A percentile compares a stretch with the other conserved stretches of the same genome.
These are phyloP conservation scores for Leptopilina syphax DNA, from an alignment of 2,888 invertebrate genomes.

Conservation along the genomic window DNA sequence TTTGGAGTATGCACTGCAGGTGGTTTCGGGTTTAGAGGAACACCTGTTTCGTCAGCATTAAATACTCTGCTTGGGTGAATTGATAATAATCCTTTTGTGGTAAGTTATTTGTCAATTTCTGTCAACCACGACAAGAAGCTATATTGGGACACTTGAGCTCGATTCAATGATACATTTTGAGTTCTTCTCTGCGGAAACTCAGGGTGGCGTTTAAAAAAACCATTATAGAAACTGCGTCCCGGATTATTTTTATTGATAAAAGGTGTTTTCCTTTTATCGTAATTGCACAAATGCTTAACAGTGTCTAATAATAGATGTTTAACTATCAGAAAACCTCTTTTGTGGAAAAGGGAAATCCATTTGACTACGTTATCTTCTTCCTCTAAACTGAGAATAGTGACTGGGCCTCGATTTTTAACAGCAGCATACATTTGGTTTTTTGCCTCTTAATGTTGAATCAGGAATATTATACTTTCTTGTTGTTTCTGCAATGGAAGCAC, in stretches of 20 bases:
- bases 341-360: slow-evolving; percentile 42
- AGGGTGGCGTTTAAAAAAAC: slow-evolving; percentile 60
- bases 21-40: slow-evolving; percentile 59
- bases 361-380: slow-evolving; percentile 43
- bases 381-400: slow-evolving; percentile 37
- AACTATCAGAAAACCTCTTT: slow-evolving; percentile 46
- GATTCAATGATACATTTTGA: slow-evolving; percentile 57
- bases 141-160: slow-evolving; percentile 61
- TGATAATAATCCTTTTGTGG: slow-evolving; percentile 52
- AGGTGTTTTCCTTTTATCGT: slow-evolving; percentile 40
- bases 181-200: slow-evolving; percentile 56
- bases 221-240: slow-evolving; percentile 60
- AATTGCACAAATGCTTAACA: slow-evolving; percentile 24
- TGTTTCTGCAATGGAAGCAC: slow-evolving; percentile 41
- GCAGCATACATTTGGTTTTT: background rate
- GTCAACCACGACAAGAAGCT: slow-evolving; percentile 59
- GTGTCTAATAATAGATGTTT: slow-evolving; percentile 39
- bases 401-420: slow-evolving; percentile 34
- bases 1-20: slow-evolving; percentile 59
- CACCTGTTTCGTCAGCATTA: slow-evolving; percentile 62
- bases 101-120: slow-evolving; percentile 55
- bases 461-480: slow-evolving; percentile 43
- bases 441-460: slow-evolving; percentile 41
- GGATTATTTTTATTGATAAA: slow-evolving; percentile 42
- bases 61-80: slow-evolving; percentile 61